Evolutionary conservation across 2,797 vertebrate species (phyloP), one percentile per base, ranked within the genome.

Genomic region (Chloroceryle amazona): DNA sequence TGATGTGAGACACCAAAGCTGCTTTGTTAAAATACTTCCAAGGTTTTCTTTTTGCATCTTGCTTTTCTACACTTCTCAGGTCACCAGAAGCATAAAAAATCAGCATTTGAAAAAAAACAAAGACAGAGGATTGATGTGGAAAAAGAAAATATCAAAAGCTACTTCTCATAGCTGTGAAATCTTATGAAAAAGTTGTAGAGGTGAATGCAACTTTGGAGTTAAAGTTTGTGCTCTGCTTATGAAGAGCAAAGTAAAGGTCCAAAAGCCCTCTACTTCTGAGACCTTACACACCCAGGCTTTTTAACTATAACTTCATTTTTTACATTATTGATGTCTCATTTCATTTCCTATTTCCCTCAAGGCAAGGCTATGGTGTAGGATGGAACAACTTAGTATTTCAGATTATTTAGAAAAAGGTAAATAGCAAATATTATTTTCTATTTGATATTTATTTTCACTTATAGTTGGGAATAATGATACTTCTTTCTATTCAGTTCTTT

Each of bases 71-170:
- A 35, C 55, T 80, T 90, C 72, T 91, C 90, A 81, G 42, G 78
- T 52, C 78, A 92, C 52, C 46, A 51, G 74, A 39, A 96, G 39
- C 76, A 87, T 79, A 87, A 90, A 93, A 87, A 90, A 86, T 62
- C 41, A 57, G 63, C 85, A 95, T 86, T n/a, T 94, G 86, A 93
- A 94, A 70, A 72, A 86, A 90, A 96, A 85, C 51, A 93, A 76
- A 96, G 91, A 9, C 68, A 70, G 63, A 75, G 81, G 73, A 86
- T 78, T 93, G 73, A 88, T 81, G 71, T 94, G 76, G 72, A 39
- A 81, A 66, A 86, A 44, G 29, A 71, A 55, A 75, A 62, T 75
- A 84, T 83, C 75, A 57, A 81, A 92, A 89, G 79, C 37, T 35
- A 9, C 61, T 81, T 81, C 55, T 63, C n/a, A 33, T 31, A 44